phyloP scores from a whole-genome alignment of 2,797 vertebrate genomes.

The Emys orbicularis region DNA sequence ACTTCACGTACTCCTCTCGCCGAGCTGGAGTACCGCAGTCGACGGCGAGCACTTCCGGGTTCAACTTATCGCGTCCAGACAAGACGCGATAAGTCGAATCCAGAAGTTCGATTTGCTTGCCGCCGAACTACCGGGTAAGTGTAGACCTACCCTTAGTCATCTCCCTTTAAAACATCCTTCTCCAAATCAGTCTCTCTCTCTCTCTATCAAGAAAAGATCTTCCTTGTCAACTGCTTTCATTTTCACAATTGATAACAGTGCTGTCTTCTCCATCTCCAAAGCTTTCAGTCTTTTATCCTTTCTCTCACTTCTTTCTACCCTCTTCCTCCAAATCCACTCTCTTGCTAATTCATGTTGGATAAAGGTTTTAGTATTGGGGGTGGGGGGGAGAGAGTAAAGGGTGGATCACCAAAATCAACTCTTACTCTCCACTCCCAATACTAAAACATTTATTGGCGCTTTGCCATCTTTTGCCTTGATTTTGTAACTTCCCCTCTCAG shows the following conservation, averaged over 20 bases:
- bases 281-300: neutral
- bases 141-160: neutral
- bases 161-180: conserved; percentile 15
- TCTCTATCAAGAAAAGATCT: neutral
- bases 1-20: too few species aligned
- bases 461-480: neutral
- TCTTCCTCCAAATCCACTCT: neutral
- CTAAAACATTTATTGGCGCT: rapidly evolving
- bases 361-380: neutral
- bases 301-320: neutral
- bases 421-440: neutral
- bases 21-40: too few species aligned
- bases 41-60: too few species aligned
- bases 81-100: too few species aligned
- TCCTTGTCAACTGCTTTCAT: neutral
- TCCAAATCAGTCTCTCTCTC: neutral
- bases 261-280: neutral
- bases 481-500: neutral
- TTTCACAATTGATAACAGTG: neutral
- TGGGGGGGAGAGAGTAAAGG: neutral
- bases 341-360: neutral
- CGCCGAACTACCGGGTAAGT: too few species aligned
- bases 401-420: rapidly evolving
- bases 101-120: too few species aligned
- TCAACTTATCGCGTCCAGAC: too few species aligned